Base-by-base conservation (phyloP, 2,888 invertebrate genomes). In the Cosmopolites sordidus region DNA sequence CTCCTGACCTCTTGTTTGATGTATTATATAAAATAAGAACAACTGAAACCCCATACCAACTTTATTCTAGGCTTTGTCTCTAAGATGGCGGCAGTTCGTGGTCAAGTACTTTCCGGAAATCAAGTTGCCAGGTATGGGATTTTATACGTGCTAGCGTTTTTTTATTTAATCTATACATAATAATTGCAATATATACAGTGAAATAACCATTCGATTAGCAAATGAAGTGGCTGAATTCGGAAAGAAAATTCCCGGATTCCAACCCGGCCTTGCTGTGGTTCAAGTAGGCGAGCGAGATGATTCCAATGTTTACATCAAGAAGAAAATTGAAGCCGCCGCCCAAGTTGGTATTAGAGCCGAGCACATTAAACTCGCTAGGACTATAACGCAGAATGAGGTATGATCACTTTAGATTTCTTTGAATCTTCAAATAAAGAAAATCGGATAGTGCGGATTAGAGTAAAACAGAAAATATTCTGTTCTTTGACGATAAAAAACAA, bases 231-330 rank as follows among this genome's bases (percentile, higher is more conserved):
- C 70, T 2, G 74, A 77, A 48, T 70, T 89, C 58, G 79, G 79
- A 43, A 69, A 76, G 48, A 72, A 75, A 58, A 66, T 82, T 51
- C 78, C 85, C 1, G 75, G 78, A 55, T 92, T 89, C 71, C 73
- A 74, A 59, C 87, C 89, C 0, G 86, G 87, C 11, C 78, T 98
- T 60, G 91, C 94, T 16, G 95, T 98, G 69, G 89, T 98, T 40
- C 89, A 98, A 81, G 98, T 99, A 56, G 99, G 99, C 9, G 89
- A 87, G 1, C 82, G 97, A 1, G 93, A 94, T 73, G 98, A 99
- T 75, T 98, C 98, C 40, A 97, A 97, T 77, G 96, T 98, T 3
- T 99, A 99, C 76, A 98, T 99, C 69, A 80, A 92, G 29, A 93
- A 92, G 87, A 99, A 99, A 77, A 81, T 96, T 51, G 92, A 89